Base-by-base conservation (phyloP, 2,113 vertebrate genomes). In the Parotia lawesii region DNA sequence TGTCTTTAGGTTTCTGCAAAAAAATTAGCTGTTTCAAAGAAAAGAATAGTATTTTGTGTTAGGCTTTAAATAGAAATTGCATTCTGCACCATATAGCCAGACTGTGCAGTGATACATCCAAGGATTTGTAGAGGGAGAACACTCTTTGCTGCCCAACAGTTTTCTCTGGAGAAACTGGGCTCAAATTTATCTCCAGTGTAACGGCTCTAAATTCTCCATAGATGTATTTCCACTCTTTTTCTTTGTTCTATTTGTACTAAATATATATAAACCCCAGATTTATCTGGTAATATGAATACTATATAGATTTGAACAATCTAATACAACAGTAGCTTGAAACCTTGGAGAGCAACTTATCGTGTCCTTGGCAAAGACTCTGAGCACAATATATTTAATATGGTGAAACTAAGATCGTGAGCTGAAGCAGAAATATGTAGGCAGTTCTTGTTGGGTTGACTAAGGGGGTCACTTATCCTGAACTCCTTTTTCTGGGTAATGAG, bases 121-220 rank as follows among this genome's bases (percentile, higher is more conserved):
- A 86, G 15, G 38, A 77, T 47, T 70, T 0, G 0, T 38, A 44
- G 12, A 25, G 4, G 6, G 14, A 64, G 13, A 38, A 37, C 21
- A 40, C 3, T 40, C 33, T 60, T 40, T 16, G 15, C 15, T 31
- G 29, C 56, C 71, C 11, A 58, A 2, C 11, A 16, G 20, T 29
- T 72, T 93, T 75, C 45, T 35, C n/a, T 40, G 25, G 18, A 89
- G 50, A 81, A 72, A 85, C 0, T 33, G 0, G 17, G 8, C 17
- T 28, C 20, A 83, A 77, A 80, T 48, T 84, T 0, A 48, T 44
- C 31, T 62, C 69, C 12, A 3, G 2, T 51, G 11, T 56, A 83
- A 80, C 1, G 8, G 6, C 15, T 65, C 21, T 80, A 31, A 88
- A 50, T n/a, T 58, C 6, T 66, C 27, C 47, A 50, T 17, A 38